phyloP scores from a whole-genome alignment of 2,888 invertebrate genomes.

The Dasysyrphus albostriatus region DNA sequence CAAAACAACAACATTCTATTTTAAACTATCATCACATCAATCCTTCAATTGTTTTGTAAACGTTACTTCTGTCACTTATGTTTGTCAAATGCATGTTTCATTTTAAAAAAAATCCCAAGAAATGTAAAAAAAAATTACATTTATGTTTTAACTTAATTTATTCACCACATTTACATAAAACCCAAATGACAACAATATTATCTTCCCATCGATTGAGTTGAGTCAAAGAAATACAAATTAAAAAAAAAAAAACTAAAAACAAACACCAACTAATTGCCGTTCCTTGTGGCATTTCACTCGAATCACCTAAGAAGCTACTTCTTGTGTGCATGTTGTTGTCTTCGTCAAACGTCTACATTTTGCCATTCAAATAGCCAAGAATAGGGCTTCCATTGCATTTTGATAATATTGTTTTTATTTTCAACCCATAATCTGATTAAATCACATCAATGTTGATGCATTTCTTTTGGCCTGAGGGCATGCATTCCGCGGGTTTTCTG shows the following conservation, averaged over 20 bases:
- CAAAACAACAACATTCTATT: neutral
- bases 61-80: neutral
- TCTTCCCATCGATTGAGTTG: constrained; percentile 57
- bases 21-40: constrained; percentile 6
- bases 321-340: neutral
- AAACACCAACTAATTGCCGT: constrained; percentile 65
- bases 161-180: constrained; percentile 27
- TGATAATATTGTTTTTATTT: constrained; percentile 27
- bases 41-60: constrained; percentile 14
- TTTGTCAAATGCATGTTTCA: constrained; percentile 1
- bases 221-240: constrained; percentile 43
- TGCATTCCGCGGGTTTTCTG: constrained; percentile 55
- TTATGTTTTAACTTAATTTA: constrained; percentile 41
- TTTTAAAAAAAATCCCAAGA: neutral
- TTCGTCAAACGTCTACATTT: neutral
- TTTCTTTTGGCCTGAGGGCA: constrained; percentile 30
- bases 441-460: constrained; percentile 32
- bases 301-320: constrained; percentile 20
- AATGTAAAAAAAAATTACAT: constrained; percentile 24
- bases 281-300: constrained; percentile 36
- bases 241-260: constrained; percentile 53
- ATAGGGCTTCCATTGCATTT: constrained; percentile 32
- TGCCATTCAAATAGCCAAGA: constrained; percentile 42
- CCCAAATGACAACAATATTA: constrained; percentile 24
- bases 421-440: constrained; percentile 70